Evolutionary conservation across 2,797 vertebrate species (phyloP).

Genomic region (Garrulus glandarius): DNA sequence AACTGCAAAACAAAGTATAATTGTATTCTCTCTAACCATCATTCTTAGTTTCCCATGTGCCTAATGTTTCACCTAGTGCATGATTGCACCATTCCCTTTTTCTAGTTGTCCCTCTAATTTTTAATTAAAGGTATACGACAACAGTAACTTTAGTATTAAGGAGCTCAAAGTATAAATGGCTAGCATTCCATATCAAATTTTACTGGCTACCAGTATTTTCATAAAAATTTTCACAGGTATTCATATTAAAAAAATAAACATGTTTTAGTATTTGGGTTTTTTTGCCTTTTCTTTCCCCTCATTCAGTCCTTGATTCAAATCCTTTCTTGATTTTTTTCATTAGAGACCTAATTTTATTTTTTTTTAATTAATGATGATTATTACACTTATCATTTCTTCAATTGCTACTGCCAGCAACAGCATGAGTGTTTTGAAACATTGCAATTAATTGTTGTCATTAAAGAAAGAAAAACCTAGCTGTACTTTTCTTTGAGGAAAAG

Average conservation of each 20-base stretch:
- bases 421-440: background rate
- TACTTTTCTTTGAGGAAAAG: background rate
- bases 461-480: background rate
- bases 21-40: background rate
- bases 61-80: background rate
- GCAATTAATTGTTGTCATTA: background rate
- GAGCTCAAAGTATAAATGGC: background rate
- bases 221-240: background rate
- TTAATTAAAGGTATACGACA: background rate
- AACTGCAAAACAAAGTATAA: background rate
- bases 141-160: background rate
- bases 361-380: background rate
- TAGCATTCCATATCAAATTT: background rate
- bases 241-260: background rate
- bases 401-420: background rate
- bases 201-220: background rate
- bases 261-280: rapidly evolving
- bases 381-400: background rate
- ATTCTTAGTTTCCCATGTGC: background rate
- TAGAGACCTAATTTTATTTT: background rate
- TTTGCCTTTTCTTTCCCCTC: background rate
- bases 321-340: background rate
- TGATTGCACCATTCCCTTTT: background rate
- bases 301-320: background rate
- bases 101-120: background rate